Base-by-base conservation (phyloP, 2,888 invertebrate species). In the Brachypalpus laphriformis region DNA sequence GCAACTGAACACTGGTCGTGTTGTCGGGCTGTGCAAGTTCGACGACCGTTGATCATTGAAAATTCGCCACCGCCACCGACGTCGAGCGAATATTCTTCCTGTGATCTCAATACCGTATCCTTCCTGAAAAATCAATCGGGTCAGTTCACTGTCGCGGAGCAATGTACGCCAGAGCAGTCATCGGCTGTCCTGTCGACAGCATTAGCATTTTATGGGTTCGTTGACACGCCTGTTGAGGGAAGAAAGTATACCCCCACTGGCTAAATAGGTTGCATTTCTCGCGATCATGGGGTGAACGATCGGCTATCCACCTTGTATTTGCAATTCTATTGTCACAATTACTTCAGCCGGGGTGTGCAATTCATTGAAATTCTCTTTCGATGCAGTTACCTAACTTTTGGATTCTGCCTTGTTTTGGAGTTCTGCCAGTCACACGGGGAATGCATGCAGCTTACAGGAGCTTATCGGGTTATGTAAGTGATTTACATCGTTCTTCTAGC, bases 261-360 rank as follows among this genome's bases (percentile, higher is more conserved):
- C 31, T 68, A 76, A 59, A 71, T 71, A 70, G 76, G 70, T 82
- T 65, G 71, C 71, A 76, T 65, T 63, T 75, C 25, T 54, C 66
- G 22, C 57, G 77, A 66, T 31, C 42, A 6, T 42, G 82, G 45
- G 82, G 71, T 82, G 72, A 86, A 86, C 16, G 82, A 40, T 61
- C 82, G 71, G 56, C 75, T 77, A 76, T 82, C 82, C 85, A 86
- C 85, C 85, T 86, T 86, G 75, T 86, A 86, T 86, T 86, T 82
- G 76, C 85, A 86, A 82, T 86, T 82, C 76, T 86, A 86, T 82
- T 86, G 76, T 82, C 82, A 86, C 85, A 76, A 76, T 82, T 86
- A 81, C 80, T 80, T 59, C 49, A 45, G 65, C 20, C 42, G 65
- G 70, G 57, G 65, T 75, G 80, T 65, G 83, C 75, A 85, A 74